Base-by-base conservation (phyloP, 2,797 vertebrate genomes). In the Sebastes iracundus region DNA sequence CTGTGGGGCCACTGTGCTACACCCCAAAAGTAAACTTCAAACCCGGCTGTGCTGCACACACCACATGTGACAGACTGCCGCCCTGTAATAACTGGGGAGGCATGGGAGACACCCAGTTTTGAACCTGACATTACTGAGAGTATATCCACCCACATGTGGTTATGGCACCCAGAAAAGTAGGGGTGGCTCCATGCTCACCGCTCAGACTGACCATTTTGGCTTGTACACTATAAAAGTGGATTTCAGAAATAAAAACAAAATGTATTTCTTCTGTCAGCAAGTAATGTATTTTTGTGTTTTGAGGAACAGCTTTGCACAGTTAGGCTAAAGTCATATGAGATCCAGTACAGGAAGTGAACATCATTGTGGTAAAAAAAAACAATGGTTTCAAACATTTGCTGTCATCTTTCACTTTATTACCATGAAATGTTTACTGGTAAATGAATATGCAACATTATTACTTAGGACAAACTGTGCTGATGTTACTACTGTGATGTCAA, bases 11-110 rank as follows among this genome's bases (percentile, higher is more conserved):
- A 85, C 86, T 79, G 80, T 85, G 79, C 82, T 91, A 83, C 89
- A 90, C 88, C 90, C 91, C 83, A 84, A 92, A 94, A 86, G 91
- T 92, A 88, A 95, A 95, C 88, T 89, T 93, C 79, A 88, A 88
- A 91, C 75, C 84, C 61, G 22, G 60, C 74, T 77, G 70, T 18
- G 14, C 70, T 42, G 10, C 52, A 71, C 65, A 63, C 82, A 80
- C 65, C 75, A 79, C 58, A 82, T 84, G 67, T 81, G 84, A 69
- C 70, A 66, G 72, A 68, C 71, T 80, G 55, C 80, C 4, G 25
- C 87, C 85, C 88, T 94, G 60, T 94, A 93, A 94, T 92, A 85
- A 78, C 80, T 65, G 25, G 46, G 46, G 46, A 81, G 35, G 56
- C 72, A 16, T 35, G 49, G 82, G 83, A 88, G 85, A 83, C 88